Evolutionary conservation across 2,797 vertebrate genomes (phyloP).

Genomic region (Chelon auratus): DNA sequence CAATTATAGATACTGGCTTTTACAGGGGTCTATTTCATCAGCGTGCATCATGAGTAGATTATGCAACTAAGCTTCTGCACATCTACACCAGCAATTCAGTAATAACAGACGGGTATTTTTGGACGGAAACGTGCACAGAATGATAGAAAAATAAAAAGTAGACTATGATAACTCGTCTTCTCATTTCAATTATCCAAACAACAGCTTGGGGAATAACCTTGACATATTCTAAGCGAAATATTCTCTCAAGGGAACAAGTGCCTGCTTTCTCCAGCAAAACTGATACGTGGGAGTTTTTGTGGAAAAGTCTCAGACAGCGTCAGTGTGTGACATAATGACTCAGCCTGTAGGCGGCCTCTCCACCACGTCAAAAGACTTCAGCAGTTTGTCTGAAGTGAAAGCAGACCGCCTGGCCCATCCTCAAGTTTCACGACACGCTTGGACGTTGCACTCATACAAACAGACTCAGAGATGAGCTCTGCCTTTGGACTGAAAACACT

Average conservation of each 20-base stretch:
- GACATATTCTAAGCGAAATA: slow-evolving; percentile 59
- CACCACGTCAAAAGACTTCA: slow-evolving; percentile 73
- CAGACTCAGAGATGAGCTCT: slow-evolving; percentile 58
- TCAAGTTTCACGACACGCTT: slow-evolving; percentile 72
- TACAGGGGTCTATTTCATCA: slow-evolving; percentile 38
- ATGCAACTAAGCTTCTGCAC: slow-evolving; percentile 10
- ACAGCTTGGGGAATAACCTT: slow-evolving; percentile 62
- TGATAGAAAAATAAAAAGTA: background rate
- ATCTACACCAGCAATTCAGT: background rate
- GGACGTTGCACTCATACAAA: slow-evolving; percentile 51
- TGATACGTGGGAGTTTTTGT: slow-evolving; percentile 78
- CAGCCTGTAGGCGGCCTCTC: slow-evolving; percentile 83
- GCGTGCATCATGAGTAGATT: slow-evolving; percentile 12
- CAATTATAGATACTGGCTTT: slow-evolving; percentile 48
- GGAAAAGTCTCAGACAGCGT: slow-evolving; percentile 77
- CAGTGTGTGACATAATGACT: slow-evolving; percentile 80
- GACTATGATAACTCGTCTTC: background rate
- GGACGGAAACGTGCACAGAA: background rate
- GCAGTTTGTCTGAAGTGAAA: slow-evolving; percentile 74
- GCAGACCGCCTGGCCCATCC: slow-evolving; percentile 73
- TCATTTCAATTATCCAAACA: slow-evolving; percentile 42
- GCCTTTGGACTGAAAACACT: slow-evolving; percentile 47
- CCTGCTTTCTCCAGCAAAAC: slow-evolving; percentile 71
- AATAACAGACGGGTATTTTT: background rate
- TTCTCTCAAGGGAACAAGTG: slow-evolving; percentile 62